Percentiles rank a stretch among this genome's conserved stretches.
Conservation (phyloP, 2,888 invertebrate species). For the Scaptomyza caliginosa region DNA sequence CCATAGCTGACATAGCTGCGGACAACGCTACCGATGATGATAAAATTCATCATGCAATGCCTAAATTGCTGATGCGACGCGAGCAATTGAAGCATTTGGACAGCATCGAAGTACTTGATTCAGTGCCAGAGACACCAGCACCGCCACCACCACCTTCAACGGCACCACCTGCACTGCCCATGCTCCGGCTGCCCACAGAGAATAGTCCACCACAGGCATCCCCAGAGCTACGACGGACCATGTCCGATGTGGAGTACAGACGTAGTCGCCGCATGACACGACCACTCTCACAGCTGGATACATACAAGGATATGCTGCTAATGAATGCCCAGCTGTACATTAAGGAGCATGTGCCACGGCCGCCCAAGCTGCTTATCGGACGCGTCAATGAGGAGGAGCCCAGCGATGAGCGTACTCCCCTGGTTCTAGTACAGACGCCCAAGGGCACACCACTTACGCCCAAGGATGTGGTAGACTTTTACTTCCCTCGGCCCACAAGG, state of each 20-base stretch:
- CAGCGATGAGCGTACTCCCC: slow-evolving; percentile 57
- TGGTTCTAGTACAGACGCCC: slow-evolving; percentile 35
- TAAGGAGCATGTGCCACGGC: slow-evolving; percentile 85
- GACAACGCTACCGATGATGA: slow-evolving; percentile 80
- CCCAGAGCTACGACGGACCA: slow-evolving; percentile 61
- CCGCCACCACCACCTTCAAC: slow-evolving; percentile 84
- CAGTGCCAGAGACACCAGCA: slow-evolving; percentile 85
- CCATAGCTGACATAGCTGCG: background rate
- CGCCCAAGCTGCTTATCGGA: slow-evolving; percentile 84
- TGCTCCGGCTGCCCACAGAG: slow-evolving; percentile 30
- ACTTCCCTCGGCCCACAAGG: slow-evolving; percentile 84
- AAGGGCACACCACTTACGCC: slow-evolving; percentile 59
- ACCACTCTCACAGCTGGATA: slow-evolving; percentile 79
- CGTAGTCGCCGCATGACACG: slow-evolving; percentile 57
- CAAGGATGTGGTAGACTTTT: slow-evolving; percentile 81
- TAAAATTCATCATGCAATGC: slow-evolving; percentile 66
- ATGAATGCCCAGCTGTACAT: slow-evolving; percentile 86
- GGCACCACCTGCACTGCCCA: slow-evolving; percentile 55
- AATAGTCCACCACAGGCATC: slow-evolving; percentile 27
- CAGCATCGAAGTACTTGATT: slow-evolving; percentile 73
- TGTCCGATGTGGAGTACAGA: slow-evolving; percentile 51
- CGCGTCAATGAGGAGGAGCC: slow-evolving; percentile 84
- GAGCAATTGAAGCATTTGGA: slow-evolving; percentile 52
- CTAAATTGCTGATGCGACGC: slow-evolving; percentile 42
- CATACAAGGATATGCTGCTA: slow-evolving; percentile 84